phyloP scores from a whole-genome alignment of 1,140 invertebrate genomes.

The Sinella curviseta region DNA sequence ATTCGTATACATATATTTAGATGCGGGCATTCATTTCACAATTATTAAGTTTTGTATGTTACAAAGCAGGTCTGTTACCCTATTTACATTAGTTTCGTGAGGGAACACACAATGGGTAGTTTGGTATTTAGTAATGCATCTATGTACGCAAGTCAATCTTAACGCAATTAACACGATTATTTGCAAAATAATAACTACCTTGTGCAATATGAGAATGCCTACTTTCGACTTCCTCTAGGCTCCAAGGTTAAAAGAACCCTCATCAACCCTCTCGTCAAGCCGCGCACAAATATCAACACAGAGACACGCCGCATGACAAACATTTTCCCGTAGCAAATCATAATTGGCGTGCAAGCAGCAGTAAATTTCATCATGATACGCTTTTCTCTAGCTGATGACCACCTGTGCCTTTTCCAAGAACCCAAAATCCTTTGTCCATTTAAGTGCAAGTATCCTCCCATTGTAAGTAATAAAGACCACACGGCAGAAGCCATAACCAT shows the following conservation, averaged over 20 bases:
- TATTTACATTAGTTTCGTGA: no score
- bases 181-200: no score
- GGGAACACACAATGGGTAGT: no score
- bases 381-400: not conserved
- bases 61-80: no score
- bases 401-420: not conserved
- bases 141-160: no score
- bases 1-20: no score
- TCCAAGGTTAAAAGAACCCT: not conserved
- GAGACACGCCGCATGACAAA: not conserved
- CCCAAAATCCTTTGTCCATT: not conserved
- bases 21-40: no score
- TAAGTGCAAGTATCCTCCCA: not conserved
- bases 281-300: not conserved
- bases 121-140: no score
- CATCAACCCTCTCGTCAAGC: not conserved
- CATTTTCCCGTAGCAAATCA: not conserved
- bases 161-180: no score
- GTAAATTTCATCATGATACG: not conserved
- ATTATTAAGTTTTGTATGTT: no score
- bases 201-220: no score
- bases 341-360: not conserved
- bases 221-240: no score
- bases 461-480: not conserved
- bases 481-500: not conserved